Evolutionary conservation across 2,797 vertebrate species (phyloP).

Genomic region (Megaceryle alcyon): DNA sequence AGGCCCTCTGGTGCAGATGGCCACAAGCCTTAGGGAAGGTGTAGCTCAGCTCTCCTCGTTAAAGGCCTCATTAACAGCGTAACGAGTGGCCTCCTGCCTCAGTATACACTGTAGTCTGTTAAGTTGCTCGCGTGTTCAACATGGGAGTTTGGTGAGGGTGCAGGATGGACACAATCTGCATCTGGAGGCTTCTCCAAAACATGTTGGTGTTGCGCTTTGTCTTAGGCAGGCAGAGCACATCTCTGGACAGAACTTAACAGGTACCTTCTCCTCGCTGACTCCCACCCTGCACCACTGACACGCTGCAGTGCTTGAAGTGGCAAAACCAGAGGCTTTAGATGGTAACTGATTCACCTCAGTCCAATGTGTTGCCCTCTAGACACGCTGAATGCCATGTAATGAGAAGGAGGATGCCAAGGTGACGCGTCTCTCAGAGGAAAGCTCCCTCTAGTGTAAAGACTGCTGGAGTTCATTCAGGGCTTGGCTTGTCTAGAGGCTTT

Average conservation of each 20-base stretch:
- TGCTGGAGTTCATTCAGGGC: not conserved
- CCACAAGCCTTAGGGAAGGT: not conserved
- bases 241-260: not conserved
- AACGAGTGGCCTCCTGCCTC: not conserved
- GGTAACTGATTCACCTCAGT: not conserved
- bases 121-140: not conserved
- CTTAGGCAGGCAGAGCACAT: not conserved
- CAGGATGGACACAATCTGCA: accelerated
- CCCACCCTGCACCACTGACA: accelerated
- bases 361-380: not conserved
- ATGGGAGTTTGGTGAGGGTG: not conserved
- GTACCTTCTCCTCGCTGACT: not conserved
- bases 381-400: not conserved
- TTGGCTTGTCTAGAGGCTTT: not conserved
- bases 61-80: not conserved
- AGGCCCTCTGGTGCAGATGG: not conserved
- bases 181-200: not conserved
- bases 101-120: not conserved
- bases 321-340: not conserved
- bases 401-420: not conserved
- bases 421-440: not conserved
- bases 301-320: not conserved
- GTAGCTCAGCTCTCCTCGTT: not conserved
- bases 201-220: not conserved
- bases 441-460: conserved; percentile 51